These are phyloP conservation scores for Bombus picipes DNA, from an alignment of 1,140 invertebrate genomes.

Conservation along the genomic window DNA sequence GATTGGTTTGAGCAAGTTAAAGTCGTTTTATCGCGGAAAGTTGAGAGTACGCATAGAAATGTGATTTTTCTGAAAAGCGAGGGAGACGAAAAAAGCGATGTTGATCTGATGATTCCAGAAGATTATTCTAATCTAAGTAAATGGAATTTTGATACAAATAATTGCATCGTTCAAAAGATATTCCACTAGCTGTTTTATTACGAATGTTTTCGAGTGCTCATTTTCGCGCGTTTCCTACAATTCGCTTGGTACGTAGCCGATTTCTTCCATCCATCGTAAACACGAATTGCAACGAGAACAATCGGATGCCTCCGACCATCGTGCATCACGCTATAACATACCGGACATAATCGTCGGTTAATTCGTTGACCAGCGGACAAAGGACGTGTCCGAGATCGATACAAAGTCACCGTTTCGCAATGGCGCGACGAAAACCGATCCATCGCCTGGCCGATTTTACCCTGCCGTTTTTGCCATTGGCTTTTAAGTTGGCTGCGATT, in stretches of 20 bases:
- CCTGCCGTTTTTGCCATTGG: not conserved
- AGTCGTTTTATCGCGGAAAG: too few species aligned
- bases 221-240: not conserved
- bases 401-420: constrained; percentile 22
- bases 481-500: not conserved
- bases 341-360: constrained; percentile 37
- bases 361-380: constrained; percentile 35
- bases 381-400: constrained; percentile 25
- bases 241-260: not conserved
- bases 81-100: too few species aligned
- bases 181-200: too few species aligned
- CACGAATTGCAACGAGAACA: not conserved
- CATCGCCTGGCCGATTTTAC: not conserved
- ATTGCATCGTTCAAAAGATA: too few species aligned
- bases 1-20: too few species aligned
- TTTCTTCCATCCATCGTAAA: not conserved
- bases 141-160: too few species aligned
- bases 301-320: not conserved
- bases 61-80: too few species aligned
- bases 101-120: too few species aligned
- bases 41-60: too few species aligned
- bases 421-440: not conserved
- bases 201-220: too few species aligned
- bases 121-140: too few species aligned
- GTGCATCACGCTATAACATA: constrained; percentile 38